Percentiles rank a stretch among this genome's conserved stretches.
Conservation (phyloP, 2,797 vertebrate species). For the Melopsittacus undulatus region DNA sequence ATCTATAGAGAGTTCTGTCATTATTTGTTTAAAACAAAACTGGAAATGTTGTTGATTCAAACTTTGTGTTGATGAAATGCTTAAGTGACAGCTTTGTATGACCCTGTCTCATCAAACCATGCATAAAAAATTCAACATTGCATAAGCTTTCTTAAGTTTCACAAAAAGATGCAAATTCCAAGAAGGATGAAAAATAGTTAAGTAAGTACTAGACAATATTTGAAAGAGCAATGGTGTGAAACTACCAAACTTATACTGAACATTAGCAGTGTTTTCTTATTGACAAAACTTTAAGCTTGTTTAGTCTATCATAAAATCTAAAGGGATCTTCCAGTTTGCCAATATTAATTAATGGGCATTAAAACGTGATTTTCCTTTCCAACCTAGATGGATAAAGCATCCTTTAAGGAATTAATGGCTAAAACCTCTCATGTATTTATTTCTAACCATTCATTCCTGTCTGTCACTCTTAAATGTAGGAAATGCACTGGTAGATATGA, state of each 20-base stretch:
- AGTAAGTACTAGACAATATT: not conserved
- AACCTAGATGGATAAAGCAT: not conserved
- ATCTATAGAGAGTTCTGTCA: not conserved
- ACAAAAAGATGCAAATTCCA: not conserved
- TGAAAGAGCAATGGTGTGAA: not conserved
- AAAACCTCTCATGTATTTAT: not conserved
- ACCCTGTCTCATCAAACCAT: conserved; percentile 12
- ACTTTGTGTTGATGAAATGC: not conserved
- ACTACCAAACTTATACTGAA: not conserved
- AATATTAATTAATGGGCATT: not conserved
- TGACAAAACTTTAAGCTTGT: not conserved
- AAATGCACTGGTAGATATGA: not conserved
- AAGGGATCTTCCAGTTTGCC: not conserved
- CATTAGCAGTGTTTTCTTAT: not conserved
- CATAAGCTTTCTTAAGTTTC: conserved; percentile 14
- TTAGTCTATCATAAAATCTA: not conserved
- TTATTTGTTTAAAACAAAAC: not conserved
- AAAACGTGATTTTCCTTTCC: not conserved
- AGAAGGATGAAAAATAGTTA: not conserved
- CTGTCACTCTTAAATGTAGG: not conserved
- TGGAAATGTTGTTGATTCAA: not conserved
- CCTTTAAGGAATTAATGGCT: not conserved
- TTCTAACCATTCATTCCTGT: not conserved
- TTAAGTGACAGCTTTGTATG: not conserved
- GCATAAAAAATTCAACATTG: not conserved